A percentile compares a stretch with the other conserved stretches of the same genome.
Evolutionary conservation across 1,140 invertebrate genomes (phyloP).

Genomic region (Halotydeus destructor): DNA sequence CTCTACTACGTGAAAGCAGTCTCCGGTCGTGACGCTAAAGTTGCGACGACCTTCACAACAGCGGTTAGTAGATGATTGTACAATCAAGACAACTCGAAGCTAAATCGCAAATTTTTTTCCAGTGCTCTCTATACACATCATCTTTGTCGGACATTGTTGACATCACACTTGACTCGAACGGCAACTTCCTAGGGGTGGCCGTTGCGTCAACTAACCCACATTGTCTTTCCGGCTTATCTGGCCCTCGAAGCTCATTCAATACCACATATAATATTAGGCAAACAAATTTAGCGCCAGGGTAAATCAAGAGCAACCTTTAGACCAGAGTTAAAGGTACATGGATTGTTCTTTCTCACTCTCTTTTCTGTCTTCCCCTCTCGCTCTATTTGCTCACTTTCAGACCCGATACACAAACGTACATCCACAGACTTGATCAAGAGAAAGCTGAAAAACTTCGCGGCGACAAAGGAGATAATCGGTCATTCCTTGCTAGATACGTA

Average conservation of each 20-base stretch:
- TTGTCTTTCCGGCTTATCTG: conserved; percentile 7
- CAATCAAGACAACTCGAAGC: not conserved
- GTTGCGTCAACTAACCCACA: conserved; percentile 23
- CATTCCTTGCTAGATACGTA: conserved; percentile 92
- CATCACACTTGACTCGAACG: conserved; percentile 44
- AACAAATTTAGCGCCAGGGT: conserved; percentile 47
- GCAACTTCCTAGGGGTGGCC: conserved; percentile 43
- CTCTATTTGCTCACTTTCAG: conserved; percentile 29
- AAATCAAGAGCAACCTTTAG: conserved; percentile 14
- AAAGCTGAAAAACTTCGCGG: conserved; percentile 68
- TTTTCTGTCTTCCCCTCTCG: not conserved
- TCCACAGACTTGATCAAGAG: conserved; percentile 74
- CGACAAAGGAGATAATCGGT: conserved; percentile 71
- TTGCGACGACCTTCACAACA: conserved; percentile 2
- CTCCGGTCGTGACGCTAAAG: not conserved
- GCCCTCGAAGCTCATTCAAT: conserved; percentile 31
- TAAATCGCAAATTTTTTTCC: conserved; percentile 17
- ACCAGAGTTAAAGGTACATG: not conserved
- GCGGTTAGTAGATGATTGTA: not conserved
- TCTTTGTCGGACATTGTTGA: conserved; percentile 44
- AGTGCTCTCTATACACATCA: conserved; percentile 39
- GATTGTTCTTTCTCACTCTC: not conserved
- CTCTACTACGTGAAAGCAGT: conserved; percentile 11
- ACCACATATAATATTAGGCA: conserved; percentile 47
- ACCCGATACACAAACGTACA: conserved; percentile 74